Evolutionary conservation across 2,113 vertebrate species (phyloP).

Genomic region (Clarias gariepinus): DNA sequence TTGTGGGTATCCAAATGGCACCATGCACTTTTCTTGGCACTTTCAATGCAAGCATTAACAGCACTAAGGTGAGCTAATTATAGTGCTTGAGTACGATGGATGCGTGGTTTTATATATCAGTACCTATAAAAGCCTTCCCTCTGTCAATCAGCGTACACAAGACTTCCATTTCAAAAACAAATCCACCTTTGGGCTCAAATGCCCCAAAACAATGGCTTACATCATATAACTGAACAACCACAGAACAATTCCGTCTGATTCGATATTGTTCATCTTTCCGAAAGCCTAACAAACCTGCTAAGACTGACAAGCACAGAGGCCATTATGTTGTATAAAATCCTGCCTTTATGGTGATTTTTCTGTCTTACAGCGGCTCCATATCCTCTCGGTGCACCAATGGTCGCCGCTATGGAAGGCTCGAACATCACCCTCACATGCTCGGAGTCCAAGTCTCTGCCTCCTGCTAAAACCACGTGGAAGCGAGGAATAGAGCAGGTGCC

Average conservation of each 20-base stretch:
- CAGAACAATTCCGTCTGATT: not conserved
- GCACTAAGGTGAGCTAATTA: not conserved
- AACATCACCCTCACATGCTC: constrained; percentile 77
- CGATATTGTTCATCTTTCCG: not conserved
- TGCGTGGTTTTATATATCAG: too few relatives aligned
- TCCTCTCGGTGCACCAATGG: constrained; percentile 74
- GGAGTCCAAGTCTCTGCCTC: constrained; percentile 70
- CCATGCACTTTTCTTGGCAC: not conserved
- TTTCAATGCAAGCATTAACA: not conserved
- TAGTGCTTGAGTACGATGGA: not conserved
- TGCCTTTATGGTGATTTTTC: not conserved
- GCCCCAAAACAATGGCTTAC: not conserved
- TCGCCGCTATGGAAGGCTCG: constrained; percentile 72
- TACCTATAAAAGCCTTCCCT: not conserved
- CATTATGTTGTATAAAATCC: not conserved
- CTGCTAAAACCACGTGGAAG: constrained; percentile 80
- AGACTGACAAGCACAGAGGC: not conserved
- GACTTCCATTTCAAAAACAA: too few relatives aligned
- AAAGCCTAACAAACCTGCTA: not conserved
- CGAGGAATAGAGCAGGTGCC: constrained; percentile 61
- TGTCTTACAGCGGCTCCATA: constrained; percentile 73
- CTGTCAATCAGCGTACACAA: not conserved
- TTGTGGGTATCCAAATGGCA: not conserved
- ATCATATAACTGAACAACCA: too few relatives aligned
- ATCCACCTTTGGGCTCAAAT: not conserved